Evolutionary conservation across 2,113 vertebrate species (phyloP), one percentile per base, ranked within the genome.

Genomic region (Hiodon alosoides): DNA sequence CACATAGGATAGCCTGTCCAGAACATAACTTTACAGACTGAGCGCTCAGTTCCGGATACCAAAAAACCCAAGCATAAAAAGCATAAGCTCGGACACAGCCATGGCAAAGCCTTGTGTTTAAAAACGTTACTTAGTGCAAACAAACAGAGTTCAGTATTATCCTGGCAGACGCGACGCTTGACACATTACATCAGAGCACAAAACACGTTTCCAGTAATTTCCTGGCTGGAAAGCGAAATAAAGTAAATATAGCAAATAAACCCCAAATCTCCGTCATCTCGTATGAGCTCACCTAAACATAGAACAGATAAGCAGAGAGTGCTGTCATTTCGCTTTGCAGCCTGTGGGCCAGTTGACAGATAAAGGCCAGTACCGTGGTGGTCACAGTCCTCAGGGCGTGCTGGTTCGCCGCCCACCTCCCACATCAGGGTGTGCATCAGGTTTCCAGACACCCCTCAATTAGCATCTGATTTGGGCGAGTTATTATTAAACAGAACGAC

Each of bases 181-280:
- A 53, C 31, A 54, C 7, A 31, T 6, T 62, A 47, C 55, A 7
- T 17, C 64, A 74, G 9, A 9, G 11, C 52, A 9, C 68, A 3
- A 16, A 64, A 16, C 17, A 4, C 4, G 54, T 47, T 71, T 58
- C 8, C 8, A 7, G 10, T 50, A 58, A 52, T 47, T 50, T 57
- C 61, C 50, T 51, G 54, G 7, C 73, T 51, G 53, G 54, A 68
- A 68, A 68, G 54, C 5, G n/a, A 16, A 55, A 57, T 67, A 58
- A 74, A 14, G 31, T 14, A 55, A 48, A 51, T 10, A 50, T 72
- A 51, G 61, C 48, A 6, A 62, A 52, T 52, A 64, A 68, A 52
- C 9, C 11, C n/a, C 6, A 47, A 58, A 47, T 46, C 53, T n/a
- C 69, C 31, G 31, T 31, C 31, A 31, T 31, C 46, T 10, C 5